Conservation (phyloP, 2,797 vertebrate species). For the Lemur catta region DNA sequence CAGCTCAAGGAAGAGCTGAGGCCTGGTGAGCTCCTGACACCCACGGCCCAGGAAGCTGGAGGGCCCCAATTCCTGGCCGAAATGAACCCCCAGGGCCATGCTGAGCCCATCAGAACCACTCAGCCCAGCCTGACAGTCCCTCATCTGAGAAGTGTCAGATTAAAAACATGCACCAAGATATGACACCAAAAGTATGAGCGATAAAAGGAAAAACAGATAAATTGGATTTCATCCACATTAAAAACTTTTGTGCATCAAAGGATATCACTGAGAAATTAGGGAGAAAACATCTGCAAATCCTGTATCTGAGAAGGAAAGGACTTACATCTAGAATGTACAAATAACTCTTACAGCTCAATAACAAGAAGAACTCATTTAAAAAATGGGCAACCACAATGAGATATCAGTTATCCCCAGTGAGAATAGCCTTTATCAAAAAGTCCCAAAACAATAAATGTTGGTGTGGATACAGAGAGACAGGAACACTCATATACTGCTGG, state of each 20-base stretch:
- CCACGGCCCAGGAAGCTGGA: fast-evolving
- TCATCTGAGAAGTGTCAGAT: neutral
- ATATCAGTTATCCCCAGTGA: too few relatives aligned
- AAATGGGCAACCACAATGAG: neutral
- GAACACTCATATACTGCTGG: too few relatives aligned
- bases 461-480: too few relatives aligned
- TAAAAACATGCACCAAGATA: neutral
- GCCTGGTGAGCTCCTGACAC: neutral
- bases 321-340: neutral
- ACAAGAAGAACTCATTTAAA: neutral
- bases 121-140: too few relatives aligned
- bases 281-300: neutral
- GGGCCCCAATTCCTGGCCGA: neutral
- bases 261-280: neutral
- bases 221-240: neutral
- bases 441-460: too few relatives aligned
- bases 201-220: fast-evolving
- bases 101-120: neutral
- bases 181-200: neutral
- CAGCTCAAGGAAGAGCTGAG: neutral
- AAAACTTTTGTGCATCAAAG: neutral
- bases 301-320: neutral
- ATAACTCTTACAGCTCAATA: neutral
- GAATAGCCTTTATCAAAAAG: too few relatives aligned
- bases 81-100: neutral